phyloP scores from a whole-genome alignment of 2,888 invertebrate genomes.

The Augochlorella aurata region DNA sequence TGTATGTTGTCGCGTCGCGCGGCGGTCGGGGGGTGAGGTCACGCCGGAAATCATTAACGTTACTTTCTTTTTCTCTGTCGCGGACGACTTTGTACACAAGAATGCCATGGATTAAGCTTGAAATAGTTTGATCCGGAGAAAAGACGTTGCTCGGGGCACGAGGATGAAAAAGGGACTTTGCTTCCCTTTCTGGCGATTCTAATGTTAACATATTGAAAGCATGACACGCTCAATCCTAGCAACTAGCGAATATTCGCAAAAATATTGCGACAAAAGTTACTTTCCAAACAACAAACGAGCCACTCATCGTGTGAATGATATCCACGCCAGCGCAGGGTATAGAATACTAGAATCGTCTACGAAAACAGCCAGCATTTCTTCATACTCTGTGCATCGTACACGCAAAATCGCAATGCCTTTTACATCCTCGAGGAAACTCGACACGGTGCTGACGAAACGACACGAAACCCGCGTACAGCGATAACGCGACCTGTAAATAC shows the following conservation, averaged over 20 bases:
- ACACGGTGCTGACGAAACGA: slow-evolving; percentile 7
- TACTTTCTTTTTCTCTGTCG: slow-evolving; percentile 45
- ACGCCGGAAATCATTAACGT: slow-evolving; percentile 51
- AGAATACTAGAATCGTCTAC: background rate
- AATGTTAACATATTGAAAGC: background rate
- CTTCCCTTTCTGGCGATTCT: background rate
- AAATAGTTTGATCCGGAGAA: background rate
- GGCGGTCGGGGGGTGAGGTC: slow-evolving; percentile 20
- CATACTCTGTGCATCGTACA: slow-evolving; percentile 21
- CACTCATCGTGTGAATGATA: too few relatives aligned
- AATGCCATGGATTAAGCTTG: slow-evolving; percentile 55
- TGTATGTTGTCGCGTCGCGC: slow-evolving; percentile 57
- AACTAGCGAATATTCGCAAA: background rate
- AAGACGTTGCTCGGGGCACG: slow-evolving; percentile 1
- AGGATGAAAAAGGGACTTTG: background rate
- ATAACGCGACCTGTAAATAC: slow-evolving; percentile 58
- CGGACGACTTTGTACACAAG: slow-evolving; percentile 35
- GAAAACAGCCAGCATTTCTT: slow-evolving; percentile 6
- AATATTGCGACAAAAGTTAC: background rate
- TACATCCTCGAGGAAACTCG: slow-evolving; percentile 10
- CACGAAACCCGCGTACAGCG: slow-evolving; percentile 5
- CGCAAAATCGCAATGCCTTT: slow-evolving; percentile 58
- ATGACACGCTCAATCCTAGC: background rate
- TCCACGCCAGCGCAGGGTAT: too few relatives aligned
- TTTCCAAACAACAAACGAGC: background rate